Percentiles rank a stretch among this genome's conserved stretches.
Conservation (phyloP, 2,797 vertebrate species). For the Mormyrus proboscirostris region DNA sequence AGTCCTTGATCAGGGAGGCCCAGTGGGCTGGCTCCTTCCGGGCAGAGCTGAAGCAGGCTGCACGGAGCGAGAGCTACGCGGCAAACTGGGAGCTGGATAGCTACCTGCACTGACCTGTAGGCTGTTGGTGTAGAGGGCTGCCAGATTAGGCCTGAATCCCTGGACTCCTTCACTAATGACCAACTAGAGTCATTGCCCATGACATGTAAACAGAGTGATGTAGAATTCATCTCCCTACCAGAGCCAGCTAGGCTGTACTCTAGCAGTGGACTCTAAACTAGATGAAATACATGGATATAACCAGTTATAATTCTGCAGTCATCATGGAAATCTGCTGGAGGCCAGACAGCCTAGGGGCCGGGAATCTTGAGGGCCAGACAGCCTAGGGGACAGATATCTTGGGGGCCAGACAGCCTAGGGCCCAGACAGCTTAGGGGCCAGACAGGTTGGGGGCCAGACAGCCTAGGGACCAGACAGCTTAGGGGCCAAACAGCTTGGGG, state of each 20-base stretch:
- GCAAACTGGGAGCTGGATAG: background rate
- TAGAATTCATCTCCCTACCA: background rate
- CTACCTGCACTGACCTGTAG: background rate
- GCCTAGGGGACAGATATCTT: too few species aligned
- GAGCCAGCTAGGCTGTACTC: background rate
- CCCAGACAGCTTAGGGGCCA: background rate
- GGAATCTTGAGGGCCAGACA: too few species aligned
- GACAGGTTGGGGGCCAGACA: too few species aligned
- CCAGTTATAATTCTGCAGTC: background rate
- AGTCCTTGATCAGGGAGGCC: slow-evolving; percentile 60
- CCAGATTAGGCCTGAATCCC: background rate
- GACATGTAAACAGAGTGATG: background rate
- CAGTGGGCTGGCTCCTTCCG: background rate
- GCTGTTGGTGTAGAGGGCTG: background rate
- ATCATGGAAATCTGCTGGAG: background rate
- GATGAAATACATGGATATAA: background rate
- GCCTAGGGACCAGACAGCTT: accelerated
- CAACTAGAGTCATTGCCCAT: background rate
- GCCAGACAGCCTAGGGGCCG: background rate
- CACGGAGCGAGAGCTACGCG: background rate
- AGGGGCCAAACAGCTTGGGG: background rate
- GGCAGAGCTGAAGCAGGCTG: background rate
- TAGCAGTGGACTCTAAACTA: background rate
- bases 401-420: background rate
- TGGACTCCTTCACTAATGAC: background rate